phyloP scores from a whole-genome alignment of 2,113 vertebrate species.

The Corythornis madagascariensis region DNA sequence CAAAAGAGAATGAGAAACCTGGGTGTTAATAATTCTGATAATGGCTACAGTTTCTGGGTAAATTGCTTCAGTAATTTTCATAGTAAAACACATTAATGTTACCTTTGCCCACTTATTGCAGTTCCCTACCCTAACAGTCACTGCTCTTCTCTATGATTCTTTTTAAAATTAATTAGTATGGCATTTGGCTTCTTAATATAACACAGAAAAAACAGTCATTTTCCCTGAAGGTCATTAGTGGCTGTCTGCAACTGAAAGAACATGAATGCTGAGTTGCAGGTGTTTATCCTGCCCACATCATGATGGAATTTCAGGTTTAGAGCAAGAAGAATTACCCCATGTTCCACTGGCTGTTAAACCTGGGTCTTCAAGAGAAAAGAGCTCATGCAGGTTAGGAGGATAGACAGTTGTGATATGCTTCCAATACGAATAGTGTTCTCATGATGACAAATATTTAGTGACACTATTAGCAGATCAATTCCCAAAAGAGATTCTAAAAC shows the following conservation, averaged over 20 bases:
- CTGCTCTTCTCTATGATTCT: neutral
- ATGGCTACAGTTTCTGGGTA: constrained; percentile 38
- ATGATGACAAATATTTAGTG: neutral
- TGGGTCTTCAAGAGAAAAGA: neutral
- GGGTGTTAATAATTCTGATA: constrained; percentile 38
- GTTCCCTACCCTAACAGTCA: neutral
- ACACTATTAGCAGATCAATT: neutral
- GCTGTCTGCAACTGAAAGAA: neutral
- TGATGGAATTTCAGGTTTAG: neutral
- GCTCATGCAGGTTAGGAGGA: neutral
- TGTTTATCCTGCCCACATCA: neutral
- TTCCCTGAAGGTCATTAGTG: neutral
- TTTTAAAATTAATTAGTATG: constrained; percentile 1
- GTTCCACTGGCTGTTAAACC: neutral
- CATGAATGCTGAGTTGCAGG: accelerated
- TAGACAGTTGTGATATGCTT: neutral
- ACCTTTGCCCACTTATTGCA: constrained; percentile 1
- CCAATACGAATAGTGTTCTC: neutral
- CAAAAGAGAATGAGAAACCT: constrained; percentile 35
- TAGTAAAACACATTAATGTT: neutral
- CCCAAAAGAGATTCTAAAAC: neutral
- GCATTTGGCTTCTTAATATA: neutral
- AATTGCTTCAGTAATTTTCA: constrained; percentile 48
- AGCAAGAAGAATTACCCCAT: neutral
- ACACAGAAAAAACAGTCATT: neutral